Evolutionary conservation across 1,140 invertebrate genomes (phyloP), one percentile per base, ranked within the genome.

Genomic region (Euwallacea similis): DNA sequence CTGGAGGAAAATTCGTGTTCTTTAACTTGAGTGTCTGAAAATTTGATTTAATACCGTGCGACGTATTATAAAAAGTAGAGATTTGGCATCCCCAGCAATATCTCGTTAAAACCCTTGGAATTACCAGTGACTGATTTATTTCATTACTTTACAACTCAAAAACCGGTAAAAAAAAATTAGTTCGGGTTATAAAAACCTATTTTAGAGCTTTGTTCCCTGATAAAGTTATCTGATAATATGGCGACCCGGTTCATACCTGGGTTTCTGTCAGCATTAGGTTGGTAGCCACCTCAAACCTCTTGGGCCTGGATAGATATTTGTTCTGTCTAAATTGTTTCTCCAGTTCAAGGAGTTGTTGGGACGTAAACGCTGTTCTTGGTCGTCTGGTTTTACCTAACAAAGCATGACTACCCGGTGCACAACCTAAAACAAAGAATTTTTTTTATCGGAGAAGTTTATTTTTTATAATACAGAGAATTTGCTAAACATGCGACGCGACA

Each of bases 261-360:
- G 97, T 99, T 86, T 99, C 98, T 7, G 96, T 99, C 2, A 99
- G 87, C 93, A 97, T 96, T 60, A 99, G 83, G 54, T 94, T 95
- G 16, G 97, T 98, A 44, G 98, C 98, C 7, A 99, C 97, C 85
- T 99, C 97, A 81, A 98, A 99, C 79, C 98, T 86, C 84, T 98
- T 98, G 1, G 98, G 98, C 77, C 98, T 86, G 42, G 97, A 99
- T 15, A 99, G 88, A 85, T 99, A 99, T 84, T 99, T 99, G 86
- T 98, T 99, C 86, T 98, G 94, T 61, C 95, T 88, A 84, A 99
- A 99, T 84, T 99, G 97, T 83, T 98, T 95, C 83, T 99, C 98
- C 76, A 99, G 84, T 84, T 99, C 97, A 68, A 99, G 85, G 16
- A 99, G 88, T 81, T 99, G 98, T 82, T 99, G 97, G 10, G 93